Conservation (phyloP, 2,888 invertebrate genomes). For the Stenurella melanura region DNA sequence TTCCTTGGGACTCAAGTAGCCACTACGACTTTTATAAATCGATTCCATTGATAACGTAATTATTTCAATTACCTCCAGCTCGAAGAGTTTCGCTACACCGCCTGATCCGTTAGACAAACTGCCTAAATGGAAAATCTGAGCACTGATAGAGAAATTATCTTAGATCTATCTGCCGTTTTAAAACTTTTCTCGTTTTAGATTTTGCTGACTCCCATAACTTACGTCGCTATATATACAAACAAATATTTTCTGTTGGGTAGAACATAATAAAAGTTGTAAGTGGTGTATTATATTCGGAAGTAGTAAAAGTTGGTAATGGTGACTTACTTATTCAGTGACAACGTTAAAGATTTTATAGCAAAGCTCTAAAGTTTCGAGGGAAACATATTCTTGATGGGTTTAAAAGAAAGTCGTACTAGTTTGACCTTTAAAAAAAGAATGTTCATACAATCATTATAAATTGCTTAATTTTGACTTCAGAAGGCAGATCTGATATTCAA, state of each 20-base stretch:
- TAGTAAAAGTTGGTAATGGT: background rate
- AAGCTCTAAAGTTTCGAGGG: background rate
- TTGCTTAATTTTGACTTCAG: too few species aligned
- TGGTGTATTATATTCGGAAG: background rate
- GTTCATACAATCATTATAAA: background rate
- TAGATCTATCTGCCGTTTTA: background rate
- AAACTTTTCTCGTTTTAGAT: background rate
- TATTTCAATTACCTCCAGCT: background rate
- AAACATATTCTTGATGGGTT: background rate
- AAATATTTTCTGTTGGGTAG: background rate
- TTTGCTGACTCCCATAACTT: background rate
- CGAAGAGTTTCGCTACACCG: background rate
- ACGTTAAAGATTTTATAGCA: background rate
- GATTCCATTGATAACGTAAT: background rate
- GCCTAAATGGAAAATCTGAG: background rate
- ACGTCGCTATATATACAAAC: background rate
- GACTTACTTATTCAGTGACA: background rate
- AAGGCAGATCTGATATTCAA: too few species aligned
- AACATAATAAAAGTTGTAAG: background rate
- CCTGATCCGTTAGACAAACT: background rate
- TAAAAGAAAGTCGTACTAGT: background rate
- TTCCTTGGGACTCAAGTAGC: too few species aligned
- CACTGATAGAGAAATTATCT: background rate
- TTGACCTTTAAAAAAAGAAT: background rate
- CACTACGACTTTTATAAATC: background rate